Evolutionary conservation across 2,797 vertebrate genomes (phyloP).

Genomic region (Pangasius djambal): DNA sequence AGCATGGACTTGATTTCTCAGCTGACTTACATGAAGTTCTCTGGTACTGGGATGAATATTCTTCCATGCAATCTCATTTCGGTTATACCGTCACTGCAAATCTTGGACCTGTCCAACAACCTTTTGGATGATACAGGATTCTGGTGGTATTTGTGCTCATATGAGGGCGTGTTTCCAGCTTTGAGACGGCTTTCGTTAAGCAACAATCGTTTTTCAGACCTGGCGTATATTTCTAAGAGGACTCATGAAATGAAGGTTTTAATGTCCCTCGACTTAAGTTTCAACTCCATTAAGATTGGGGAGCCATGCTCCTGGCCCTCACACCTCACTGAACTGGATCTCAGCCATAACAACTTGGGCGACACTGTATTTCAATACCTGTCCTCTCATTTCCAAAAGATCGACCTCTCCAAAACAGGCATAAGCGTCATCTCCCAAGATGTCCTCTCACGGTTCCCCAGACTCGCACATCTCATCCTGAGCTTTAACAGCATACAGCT

Average conservation of each 20-base stretch:
- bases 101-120: constrained; percentile 69
- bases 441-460: constrained; percentile 60
- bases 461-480: constrained; percentile 76
- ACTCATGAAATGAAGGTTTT: constrained; percentile 71
- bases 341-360: constrained; percentile 77
- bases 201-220: constrained; percentile 64
- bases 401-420: constrained; percentile 78
- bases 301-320: constrained; percentile 71
- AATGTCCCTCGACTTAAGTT: constrained; percentile 78
- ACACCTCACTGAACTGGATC: constrained; percentile 71
- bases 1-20: constrained; percentile 53
- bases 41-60: constrained; percentile 70
- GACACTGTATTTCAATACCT: constrained; percentile 77
- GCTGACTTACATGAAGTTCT: constrained; percentile 67
- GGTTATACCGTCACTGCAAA: constrained; percentile 61
- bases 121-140: constrained; percentile 66
- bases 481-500: constrained; percentile 77
- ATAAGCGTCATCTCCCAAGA: constrained; percentile 70
- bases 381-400: constrained; percentile 69
- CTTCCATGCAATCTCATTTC: constrained; percentile 66
- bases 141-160: constrained; percentile 64
- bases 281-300: constrained; percentile 70
- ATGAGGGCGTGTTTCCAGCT: constrained; percentile 60
- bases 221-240: constrained; percentile 62
- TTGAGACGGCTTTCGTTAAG: constrained; percentile 63